phyloP scores from a whole-genome alignment of 2,113 vertebrate species.

The Euleptes europaea region DNA sequence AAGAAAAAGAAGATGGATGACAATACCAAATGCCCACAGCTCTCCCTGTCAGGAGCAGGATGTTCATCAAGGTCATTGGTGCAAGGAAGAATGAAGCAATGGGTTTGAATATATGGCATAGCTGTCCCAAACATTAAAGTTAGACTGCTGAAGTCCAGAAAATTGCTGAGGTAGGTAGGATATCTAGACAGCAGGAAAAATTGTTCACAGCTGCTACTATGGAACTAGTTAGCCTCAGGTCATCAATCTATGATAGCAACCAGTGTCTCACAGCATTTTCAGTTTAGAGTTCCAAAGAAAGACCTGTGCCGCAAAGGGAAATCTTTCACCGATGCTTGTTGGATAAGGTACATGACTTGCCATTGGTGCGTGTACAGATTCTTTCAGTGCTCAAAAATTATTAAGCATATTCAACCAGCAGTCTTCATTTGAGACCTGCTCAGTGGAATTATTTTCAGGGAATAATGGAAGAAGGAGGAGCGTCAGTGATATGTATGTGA shows the following conservation, averaged over 20 bases:
- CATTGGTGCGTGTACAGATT: too few species aligned
- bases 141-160: not conserved
- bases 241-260: not conserved
- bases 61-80: not conserved
- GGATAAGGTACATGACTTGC: not conserved
- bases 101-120: not conserved
- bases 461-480: not conserved
- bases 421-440: not conserved
- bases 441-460: not conserved
- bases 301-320: not conserved
- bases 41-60: not conserved
- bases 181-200: not conserved
- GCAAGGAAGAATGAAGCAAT: not conserved
- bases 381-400: not conserved
- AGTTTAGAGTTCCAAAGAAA: not conserved
- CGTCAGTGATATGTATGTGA: not conserved
- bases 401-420: not conserved
- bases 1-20: not conserved
- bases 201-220: not conserved
- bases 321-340: too few species aligned
- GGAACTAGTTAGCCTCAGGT: not conserved
- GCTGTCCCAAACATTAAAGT: not conserved
- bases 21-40: not conserved
- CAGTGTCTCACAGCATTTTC: not conserved
- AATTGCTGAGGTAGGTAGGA: not conserved